These are phyloP conservation scores for Pygoscelis adeliae DNA, from an alignment of 2,113 vertebrate genomes.

Conservation along the genomic window DNA sequence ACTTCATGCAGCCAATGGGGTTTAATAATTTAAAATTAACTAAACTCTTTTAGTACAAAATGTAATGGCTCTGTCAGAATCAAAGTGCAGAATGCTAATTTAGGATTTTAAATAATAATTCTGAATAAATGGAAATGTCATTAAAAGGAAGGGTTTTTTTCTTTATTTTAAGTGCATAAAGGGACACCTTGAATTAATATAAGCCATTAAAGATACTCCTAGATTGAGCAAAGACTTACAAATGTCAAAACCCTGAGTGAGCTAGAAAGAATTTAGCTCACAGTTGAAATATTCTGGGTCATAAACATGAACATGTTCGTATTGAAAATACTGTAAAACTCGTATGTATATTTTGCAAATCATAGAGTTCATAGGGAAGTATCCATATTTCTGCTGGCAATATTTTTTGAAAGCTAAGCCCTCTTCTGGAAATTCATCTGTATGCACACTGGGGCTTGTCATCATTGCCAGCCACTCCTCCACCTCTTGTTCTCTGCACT, in stretches of 20 bases:
- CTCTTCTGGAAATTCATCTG: background rate
- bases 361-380: background rate
- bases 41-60: constrained; percentile 72
- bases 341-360: background rate
- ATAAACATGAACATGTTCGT: background rate
- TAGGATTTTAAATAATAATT: constrained; percentile 77
- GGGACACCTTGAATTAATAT: constrained; percentile 67
- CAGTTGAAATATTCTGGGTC: background rate
- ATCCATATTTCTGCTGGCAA: background rate
- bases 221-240: background rate
- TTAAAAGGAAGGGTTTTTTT: constrained; percentile 57
- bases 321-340: background rate
- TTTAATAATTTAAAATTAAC: constrained; percentile 76
- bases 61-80: constrained; percentile 72
- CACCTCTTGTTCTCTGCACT: background rate
- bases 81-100: constrained; percentile 65
- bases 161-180: constrained; percentile 58
- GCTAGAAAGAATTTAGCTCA: background rate
- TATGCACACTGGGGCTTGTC: background rate
- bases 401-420: background rate
- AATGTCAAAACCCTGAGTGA: background rate
- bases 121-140: constrained; percentile 73
- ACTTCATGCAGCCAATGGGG: constrained; percentile 29
- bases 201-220: constrained; percentile 51
- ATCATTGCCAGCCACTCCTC: background rate